Evolutionary conservation across 2,888 invertebrate genomes (phyloP), one percentile per base, ranked within the genome.

Genomic region (Pterobdella sp.): DNA sequence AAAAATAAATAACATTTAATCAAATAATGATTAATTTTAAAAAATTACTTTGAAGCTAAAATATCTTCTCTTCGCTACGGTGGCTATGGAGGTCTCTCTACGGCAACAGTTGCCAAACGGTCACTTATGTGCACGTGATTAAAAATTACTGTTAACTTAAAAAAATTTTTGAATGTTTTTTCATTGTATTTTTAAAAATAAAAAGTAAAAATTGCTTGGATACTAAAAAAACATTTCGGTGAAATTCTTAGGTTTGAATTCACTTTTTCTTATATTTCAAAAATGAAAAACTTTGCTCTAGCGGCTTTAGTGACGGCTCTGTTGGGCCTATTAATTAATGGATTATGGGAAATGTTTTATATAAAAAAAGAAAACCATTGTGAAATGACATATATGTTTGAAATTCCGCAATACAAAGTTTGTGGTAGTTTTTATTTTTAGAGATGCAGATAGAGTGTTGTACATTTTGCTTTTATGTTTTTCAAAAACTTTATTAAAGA

Each of bases 341-440:
- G 91, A 37, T 81, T 89, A 63, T 84, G 88, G 77, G 88, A 89
- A 82, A 87, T 89, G 80, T 81, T 91, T 78, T 88, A 88, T 66
- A 88, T 88, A 81, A 87, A 88, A 80, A 90, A 88, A 84, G 87
- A 88, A 77, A 91, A 94, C 85, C 88, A 88, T 74, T 95, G 95
- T 84, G 88, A 89, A 75, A 95, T 96, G 94, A 96, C 95, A 36
- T 95, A 90, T 79, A 96, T 95, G 94, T 95, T 89, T 84, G 90
- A 93, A 84, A 89, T 90, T 85, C 94, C 94, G 0, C 90, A 93
- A 82, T 93, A 90, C 86, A 90, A 93, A 83, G 94, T 94, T 86
- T 88, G 90, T n/a, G n/a, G n/a, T n/a, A n/a, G n/a, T n/a, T n/a
- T n/a, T n/a, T n/a, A n/a, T n/a, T n/a, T n/a, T n/a, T n/a, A n/a